A percentile compares a stretch with the other conserved stretches of the same genome.
Conservation (phyloP, 2,113 vertebrate genomes). For the Chloebia gouldiae region DNA sequence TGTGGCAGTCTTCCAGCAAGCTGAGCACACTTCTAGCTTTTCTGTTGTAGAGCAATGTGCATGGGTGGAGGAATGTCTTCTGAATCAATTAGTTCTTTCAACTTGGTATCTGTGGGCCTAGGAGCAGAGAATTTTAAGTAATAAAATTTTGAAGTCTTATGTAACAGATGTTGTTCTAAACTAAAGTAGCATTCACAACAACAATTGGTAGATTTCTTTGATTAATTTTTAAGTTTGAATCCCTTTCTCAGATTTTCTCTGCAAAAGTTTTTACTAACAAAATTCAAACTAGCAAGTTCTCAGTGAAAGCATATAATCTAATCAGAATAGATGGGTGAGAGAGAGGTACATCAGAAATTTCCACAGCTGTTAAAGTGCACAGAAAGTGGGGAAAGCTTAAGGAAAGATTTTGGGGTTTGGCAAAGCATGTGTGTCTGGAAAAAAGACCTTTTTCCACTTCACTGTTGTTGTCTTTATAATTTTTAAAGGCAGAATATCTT, state of each 20-base stretch:
- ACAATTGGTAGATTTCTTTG: background rate
- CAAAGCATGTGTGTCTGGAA: conserved; percentile 39
- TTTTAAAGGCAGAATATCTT: background rate
- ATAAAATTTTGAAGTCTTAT: background rate
- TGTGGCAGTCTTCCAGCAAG: background rate
- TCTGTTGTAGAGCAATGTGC: background rate
- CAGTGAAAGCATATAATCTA: background rate
- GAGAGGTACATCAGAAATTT: conserved; percentile 39
- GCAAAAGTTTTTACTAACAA: background rate
- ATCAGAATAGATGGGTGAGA: conserved; percentile 31
- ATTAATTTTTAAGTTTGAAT: background rate
- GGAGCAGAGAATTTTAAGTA: background rate
- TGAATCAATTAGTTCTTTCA: background rate
- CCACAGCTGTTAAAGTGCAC: conserved; percentile 5
- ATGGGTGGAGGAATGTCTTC: background rate
- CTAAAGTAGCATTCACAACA: background rate
- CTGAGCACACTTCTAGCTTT: background rate
- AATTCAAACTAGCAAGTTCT: background rate
- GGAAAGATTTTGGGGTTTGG: conserved; percentile 60
- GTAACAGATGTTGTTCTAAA: background rate
- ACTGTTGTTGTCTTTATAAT: background rate
- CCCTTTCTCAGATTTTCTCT: background rate
- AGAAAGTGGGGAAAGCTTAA: conserved; percentile 39
- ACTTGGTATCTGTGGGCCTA: background rate
- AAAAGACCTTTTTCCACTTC: conserved; percentile 10